A percentile compares a stretch with the other conserved stretches of the same genome.
Evolutionary conservation across 1,140 invertebrate genomes (phyloP).

Genomic region (Pantala flavescens): DNA sequence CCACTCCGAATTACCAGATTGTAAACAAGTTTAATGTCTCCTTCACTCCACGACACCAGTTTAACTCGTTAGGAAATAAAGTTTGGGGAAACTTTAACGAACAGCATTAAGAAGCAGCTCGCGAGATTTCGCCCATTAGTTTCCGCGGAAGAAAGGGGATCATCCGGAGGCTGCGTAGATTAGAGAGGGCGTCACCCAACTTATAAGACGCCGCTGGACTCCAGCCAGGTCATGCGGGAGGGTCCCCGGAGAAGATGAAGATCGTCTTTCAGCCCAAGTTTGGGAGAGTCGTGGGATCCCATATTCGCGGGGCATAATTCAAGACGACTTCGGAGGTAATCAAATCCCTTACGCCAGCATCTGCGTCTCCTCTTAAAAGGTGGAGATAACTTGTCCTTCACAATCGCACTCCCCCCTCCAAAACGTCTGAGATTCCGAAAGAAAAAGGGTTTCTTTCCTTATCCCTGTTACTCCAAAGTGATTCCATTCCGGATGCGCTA

Average conservation of each 20-base stretch:
- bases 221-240: not conserved
- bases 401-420: no score
- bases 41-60: no score
- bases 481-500: not conserved
- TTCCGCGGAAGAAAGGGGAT: not conserved
- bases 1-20: no score
- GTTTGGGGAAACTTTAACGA: no score
- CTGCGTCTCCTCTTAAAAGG: no score
- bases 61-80: no score
- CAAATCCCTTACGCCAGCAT: not conserved
- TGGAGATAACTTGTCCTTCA: no score
- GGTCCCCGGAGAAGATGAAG: not conserved
- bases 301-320: constrained; percentile 7
- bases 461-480: not conserved
- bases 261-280: not conserved
- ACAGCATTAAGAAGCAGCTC: no score
- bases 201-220: not conserved
- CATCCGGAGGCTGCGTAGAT: not conserved
- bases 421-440: no score
- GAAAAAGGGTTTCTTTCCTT: not conserved
- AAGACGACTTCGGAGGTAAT: not conserved
- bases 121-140: no score
- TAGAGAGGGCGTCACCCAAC: not conserved
- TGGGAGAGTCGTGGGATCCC: not conserved
- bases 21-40: no score